phyloP scores from a whole-genome alignment of 30 jellyfish, hydroid and myxozoan species.

The Aurelia aurita complex sp. Pacific region DNA sequence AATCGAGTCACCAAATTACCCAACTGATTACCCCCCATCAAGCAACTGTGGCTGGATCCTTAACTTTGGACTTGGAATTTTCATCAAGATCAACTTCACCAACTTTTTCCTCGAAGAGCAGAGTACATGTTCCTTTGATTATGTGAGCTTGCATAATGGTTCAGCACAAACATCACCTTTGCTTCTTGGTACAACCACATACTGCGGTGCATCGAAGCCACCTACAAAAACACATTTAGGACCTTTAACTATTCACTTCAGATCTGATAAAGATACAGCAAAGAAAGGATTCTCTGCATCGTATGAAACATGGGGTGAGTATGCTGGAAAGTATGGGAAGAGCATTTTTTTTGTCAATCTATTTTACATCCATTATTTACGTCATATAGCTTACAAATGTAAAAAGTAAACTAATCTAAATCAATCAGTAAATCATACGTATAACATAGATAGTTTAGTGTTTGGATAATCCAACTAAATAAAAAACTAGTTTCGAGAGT shows the following conservation, averaged over 20 bases:
- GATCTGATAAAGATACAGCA: constrained; percentile 88
- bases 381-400: too few species aligned
- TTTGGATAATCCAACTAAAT: too few species aligned
- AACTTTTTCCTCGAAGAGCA: constrained; percentile 66
- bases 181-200: constrained; percentile 45
- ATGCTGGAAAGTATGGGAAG: not conserved
- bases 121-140: constrained; percentile 85
- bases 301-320: constrained; percentile 83
- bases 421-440: too few species aligned
- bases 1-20: constrained; percentile 84
- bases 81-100: constrained; percentile 49
- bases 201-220: constrained; percentile 77
- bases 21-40: constrained; percentile 76
- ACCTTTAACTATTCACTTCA: constrained; percentile 69
- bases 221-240: constrained; percentile 69
- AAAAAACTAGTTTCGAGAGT: too few species aligned
- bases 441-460: too few species aligned
- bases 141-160: constrained; percentile 76
- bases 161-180: constrained; percentile 52
- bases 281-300: constrained; percentile 71
- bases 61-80: constrained; percentile 87
- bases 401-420: too few species aligned
- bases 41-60: constrained; percentile 79
- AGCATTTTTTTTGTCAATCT: too few species aligned
- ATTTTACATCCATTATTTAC: too few species aligned